phyloP scores from a whole-genome alignment of 2,888 invertebrate species.

The Agrilus biguttatus region DNA sequence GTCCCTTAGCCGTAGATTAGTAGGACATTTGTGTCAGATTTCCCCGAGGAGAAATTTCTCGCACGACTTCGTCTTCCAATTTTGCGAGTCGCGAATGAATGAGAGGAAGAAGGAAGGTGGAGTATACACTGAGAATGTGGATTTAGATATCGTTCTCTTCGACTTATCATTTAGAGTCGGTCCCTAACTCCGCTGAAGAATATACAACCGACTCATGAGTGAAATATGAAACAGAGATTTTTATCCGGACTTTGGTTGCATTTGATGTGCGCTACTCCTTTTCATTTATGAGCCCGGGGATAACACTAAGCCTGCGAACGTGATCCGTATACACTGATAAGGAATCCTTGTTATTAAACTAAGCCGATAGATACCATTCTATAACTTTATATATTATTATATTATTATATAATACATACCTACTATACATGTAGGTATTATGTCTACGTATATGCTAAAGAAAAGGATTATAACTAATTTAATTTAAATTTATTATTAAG shows the following conservation, averaged over 20 bases:
- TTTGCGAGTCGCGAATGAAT: background rate
- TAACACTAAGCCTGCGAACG: conserved; percentile 20
- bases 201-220: conserved; percentile 8
- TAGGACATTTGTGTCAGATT: conserved; percentile 10
- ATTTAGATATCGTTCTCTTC: conserved; percentile 6
- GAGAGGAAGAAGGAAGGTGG: background rate
- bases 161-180: background rate
- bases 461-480: too few species aligned
- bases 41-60: conserved; percentile 19
- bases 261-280: conserved; percentile 22
- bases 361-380: too few species aligned
- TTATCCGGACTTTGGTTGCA: conserved; percentile 20
- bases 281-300: conserved; percentile 22
- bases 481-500: too few species aligned
- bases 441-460: too few species aligned
- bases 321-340: conserved; percentile 13
- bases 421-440: too few species aligned
- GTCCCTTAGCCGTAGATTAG: too few species aligned
- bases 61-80: conserved; percentile 7
- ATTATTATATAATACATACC: too few species aligned
- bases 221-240: conserved; percentile 23
- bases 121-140: too few species aligned
- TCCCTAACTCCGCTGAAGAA: background rate
- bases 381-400: too few species aligned
- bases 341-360: conserved; percentile 6